These are phyloP conservation scores for Chrysolina oricalcia DNA, from an alignment of 2,888 invertebrate species.

Conservation along the genomic window DNA sequence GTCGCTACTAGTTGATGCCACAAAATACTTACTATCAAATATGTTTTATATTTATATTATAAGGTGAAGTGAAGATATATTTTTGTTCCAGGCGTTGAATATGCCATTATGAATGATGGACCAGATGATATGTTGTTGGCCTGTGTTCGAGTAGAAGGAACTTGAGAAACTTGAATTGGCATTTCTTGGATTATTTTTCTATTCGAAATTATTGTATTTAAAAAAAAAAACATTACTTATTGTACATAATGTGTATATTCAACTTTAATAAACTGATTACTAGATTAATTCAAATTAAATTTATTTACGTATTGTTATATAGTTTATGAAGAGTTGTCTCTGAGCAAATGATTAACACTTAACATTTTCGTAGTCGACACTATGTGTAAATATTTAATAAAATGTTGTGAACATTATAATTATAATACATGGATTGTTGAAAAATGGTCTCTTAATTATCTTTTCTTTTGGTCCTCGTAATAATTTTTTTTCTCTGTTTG, in stretches of 20 bases:
- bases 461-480: too few species aligned
- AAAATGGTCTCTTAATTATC: too few species aligned
- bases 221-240: too few species aligned
- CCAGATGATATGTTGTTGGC: slow-evolving; percentile 30
- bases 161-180: background rate
- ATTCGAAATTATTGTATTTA: too few species aligned
- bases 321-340: slow-evolving; percentile 7
- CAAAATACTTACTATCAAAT: too few species aligned
- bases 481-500: too few species aligned
- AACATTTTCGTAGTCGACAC: background rate
- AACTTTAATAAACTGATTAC: background rate
- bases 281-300: background rate
- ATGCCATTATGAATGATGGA: slow-evolving; percentile 37
- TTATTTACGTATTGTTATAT: background rate
- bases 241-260: background rate
- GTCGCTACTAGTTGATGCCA: too few species aligned
- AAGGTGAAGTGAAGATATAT: background rate
- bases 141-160: slow-evolving; percentile 29
- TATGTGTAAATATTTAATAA: background rate
- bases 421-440: too few species aligned
- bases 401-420: background rate
- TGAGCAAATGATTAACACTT: background rate
- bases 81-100: slow-evolving; percentile 37
- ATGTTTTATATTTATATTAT: too few species aligned
- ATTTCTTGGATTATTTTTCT: background rate